Base-by-base conservation (phyloP, 2,797 vertebrate species). In the Silurus lanzhouensis region DNA sequence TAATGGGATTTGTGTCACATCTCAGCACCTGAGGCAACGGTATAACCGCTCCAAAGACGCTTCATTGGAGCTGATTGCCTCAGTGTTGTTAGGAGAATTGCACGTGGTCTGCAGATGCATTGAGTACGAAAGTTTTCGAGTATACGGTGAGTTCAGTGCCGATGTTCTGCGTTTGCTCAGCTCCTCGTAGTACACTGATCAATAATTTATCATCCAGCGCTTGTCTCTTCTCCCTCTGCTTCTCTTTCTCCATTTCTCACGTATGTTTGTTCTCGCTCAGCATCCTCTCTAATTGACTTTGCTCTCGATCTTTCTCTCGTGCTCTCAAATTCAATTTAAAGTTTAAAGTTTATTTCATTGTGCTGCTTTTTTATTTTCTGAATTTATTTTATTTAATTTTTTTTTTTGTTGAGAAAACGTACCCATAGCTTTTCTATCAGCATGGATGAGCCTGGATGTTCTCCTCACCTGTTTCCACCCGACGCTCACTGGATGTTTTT, bases 141-240 rank as follows among this genome's bases (percentile, higher is more conserved):
- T 25, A 20, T 10, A 72, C 6, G 82, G 25, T 15, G 31, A 84
- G 83, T 58, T 80, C 38, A 60, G 83, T 8, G 63, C 74, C 27
- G 20, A 79, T 25, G 68, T 83, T 74, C 71, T 66, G 82, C 70
- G 64, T 71, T 55, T 38, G 13, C 20, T 17, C 52, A 60, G 80
- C 71, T 76, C 57, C 61, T 68, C 61, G 4, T n/a, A 58, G 31
- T 46, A 27, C 61, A 67, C 79, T 76, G 71, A 81, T 85, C 71
- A 85, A 85, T 85, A 82, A 85, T 85, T 85, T 76, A 85, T 52
- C 48, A 46, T n/a, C 2, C 25, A 55, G 67, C 12, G 17, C 58
- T 72, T 19, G 15, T 81, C 60, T 31, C 14, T 68, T 79, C 83
- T 60, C 83, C 19, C 61, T 66, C 6, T 0, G 19, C 31, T 15